These are phyloP conservation scores for Pseudococcus viburni DNA, from an alignment of 2,888 invertebrate genomes.

Conservation along the genomic window DNA sequence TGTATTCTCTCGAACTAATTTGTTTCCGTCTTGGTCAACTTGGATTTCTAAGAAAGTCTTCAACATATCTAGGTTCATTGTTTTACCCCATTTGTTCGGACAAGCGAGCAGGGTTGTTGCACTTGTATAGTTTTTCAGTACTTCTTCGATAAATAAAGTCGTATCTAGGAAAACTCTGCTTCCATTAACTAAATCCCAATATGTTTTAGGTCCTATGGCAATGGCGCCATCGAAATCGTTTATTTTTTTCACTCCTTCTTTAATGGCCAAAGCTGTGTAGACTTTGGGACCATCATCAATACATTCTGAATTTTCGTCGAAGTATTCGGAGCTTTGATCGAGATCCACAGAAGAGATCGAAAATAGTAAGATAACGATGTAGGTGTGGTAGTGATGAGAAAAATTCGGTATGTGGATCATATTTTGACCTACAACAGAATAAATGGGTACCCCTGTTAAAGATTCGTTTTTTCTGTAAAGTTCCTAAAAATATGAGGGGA, in stretches of 20 bases:
- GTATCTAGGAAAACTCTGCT: not conserved
- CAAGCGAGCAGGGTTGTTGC: not conserved
- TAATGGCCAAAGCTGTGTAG: not conserved
- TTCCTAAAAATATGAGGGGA: too few species aligned
- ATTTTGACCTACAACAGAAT: too few species aligned
- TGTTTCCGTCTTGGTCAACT: slow-evolving; percentile 9
- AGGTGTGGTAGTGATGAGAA: too few species aligned
- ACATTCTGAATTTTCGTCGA: not conserved
- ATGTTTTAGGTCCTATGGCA: not conserved
- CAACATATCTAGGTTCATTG: slow-evolving; percentile 35
- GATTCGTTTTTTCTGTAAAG: too few species aligned
- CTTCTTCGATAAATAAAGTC: not conserved
- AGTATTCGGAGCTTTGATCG: not conserved
- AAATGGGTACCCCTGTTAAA: too few species aligned
- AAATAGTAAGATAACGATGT: not conserved
- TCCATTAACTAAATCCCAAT: not conserved
- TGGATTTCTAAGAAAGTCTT: slow-evolving; percentile 5
- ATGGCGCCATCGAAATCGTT: not conserved
- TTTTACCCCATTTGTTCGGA: slow-evolving; percentile 31
- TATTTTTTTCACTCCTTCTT: slow-evolving; percentile 3
- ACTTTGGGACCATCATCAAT: not conserved
- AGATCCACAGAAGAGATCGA: not conserved
- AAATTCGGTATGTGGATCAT: too few species aligned
- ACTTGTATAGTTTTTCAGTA: not conserved
- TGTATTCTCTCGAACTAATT: not conserved